phyloP scores from a whole-genome alignment of 2,797 vertebrate genomes.

The Hephaestus fuliginosus region DNA sequence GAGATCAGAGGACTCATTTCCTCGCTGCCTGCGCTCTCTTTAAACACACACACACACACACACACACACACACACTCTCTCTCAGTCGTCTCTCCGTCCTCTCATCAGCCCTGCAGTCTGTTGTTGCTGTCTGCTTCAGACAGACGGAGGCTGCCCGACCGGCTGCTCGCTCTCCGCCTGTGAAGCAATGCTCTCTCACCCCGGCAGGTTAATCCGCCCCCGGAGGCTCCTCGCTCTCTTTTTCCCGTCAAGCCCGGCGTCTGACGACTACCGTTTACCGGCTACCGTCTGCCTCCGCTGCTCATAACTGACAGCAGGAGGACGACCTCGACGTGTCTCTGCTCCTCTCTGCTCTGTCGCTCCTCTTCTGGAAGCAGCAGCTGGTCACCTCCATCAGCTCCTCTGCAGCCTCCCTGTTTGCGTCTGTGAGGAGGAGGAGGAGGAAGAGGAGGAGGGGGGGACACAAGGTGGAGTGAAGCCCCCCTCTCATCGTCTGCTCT shows the following conservation, averaged over 20 bases:
- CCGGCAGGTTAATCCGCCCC: conserved; percentile 34
- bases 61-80: neutral
- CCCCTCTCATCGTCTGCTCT: conserved; percentile 63
- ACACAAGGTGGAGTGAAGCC: conserved; percentile 60
- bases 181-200: conserved; percentile 46
- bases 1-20: conserved; percentile 49
- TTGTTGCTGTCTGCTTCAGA: conserved; percentile 49
- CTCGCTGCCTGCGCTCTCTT: conserved; percentile 50
- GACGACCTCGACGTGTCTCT: conserved; percentile 4
- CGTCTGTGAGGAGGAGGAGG: conserved; percentile 45
- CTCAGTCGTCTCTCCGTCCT: neutral
- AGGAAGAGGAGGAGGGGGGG: conserved; percentile 26
- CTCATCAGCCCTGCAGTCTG: conserved; percentile 66
- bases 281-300: neutral
- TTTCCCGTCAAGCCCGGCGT: neutral
- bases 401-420: conserved; percentile 52
- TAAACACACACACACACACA: conserved; percentile 24
- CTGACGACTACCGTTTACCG: neutral
- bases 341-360: conserved; percentile 16
- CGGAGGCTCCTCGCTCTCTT: conserved; percentile 13
- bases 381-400: conserved; percentile 25
- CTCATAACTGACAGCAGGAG: neutral
- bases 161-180: conserved; percentile 46
- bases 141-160: conserved; percentile 48
- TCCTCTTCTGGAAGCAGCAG: conserved; percentile 11